Conservation (phyloP, 2,888 invertebrate species). For the Sussaba pulchella region DNA sequence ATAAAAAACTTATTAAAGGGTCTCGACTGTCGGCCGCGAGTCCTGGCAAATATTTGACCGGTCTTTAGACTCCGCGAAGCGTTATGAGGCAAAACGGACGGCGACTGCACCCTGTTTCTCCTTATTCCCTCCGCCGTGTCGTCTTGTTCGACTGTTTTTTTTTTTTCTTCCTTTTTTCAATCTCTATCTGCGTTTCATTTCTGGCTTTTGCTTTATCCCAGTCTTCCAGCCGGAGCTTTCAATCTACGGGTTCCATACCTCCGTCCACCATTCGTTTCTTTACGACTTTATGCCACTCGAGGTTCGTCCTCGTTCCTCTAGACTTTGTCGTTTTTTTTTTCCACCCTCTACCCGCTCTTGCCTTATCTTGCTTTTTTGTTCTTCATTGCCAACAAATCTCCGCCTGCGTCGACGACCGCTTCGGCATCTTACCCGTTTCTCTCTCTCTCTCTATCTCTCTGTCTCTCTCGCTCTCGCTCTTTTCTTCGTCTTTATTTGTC, state of each 20-base stretch:
- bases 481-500: conserved; percentile 35
- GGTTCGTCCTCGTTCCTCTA: conserved; percentile 49
- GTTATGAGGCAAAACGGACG: conserved; percentile 76
- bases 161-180: conserved; percentile 27
- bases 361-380: conserved; percentile 9
- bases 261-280: conserved; percentile 62
- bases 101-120: conserved; percentile 51
- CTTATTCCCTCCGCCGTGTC: conserved; percentile 31
- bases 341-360: conserved; percentile 8
- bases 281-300: conserved; percentile 68
- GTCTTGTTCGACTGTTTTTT: conserved; percentile 23
- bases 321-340: conserved; percentile 30
- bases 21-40: conserved; percentile 68
- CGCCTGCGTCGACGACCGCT: background rate
- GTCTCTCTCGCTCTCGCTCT: conserved; percentile 21
- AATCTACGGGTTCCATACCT: conserved; percentile 53
- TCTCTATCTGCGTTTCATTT: conserved; percentile 40
- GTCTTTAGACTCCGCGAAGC: conserved; percentile 73
- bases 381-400: conserved; percentile 11
- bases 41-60: conserved; percentile 81
- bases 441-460: too few species aligned
- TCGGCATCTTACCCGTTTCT: background rate
- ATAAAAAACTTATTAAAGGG: conserved; percentile 80
- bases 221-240: conserved; percentile 44
- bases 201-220: conserved; percentile 49